Evolutionary conservation across 2,888 invertebrate genomes (phyloP), one percentile per base, ranked within the genome.

Genomic region (Phyto melanocephala): DNA sequence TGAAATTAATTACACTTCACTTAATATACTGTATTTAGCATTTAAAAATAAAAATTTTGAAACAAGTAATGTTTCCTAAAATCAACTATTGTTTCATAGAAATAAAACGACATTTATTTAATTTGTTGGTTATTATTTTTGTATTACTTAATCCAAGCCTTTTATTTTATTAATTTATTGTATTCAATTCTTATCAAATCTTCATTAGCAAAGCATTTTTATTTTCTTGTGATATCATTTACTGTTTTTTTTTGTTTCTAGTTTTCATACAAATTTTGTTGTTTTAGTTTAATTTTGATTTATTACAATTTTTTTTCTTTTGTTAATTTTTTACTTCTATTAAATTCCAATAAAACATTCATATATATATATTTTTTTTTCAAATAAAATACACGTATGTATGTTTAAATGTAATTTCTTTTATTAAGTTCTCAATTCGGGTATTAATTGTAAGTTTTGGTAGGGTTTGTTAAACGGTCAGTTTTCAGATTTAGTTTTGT

Each of bases 261-360:
- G 28, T 28, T 58, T 67, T 71, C 33, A 74, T 80, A 72, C 74
- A 80, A 79, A 74, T 65, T 60, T 35, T 70, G n/a, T 70, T 45
- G 71, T 58, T 52, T 7, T 62, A 54, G 10, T 42, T 37, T 35
- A 33, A 67, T 80, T 80, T 72, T 74, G 67, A 60, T 74, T 80
- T 62, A 35, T 60, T 78, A 62, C 40, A 74, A 67, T 58, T 47
- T 24, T 42, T 33, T 62, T 40, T 7, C 6, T 28, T 28, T 28
- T 50, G 24, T 47, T 35, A 5, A 13, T 37, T 58, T 37, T 20
- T 33, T 70, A 8, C 5, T 42, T 50, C 24, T 20, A 2, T 56
- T 45, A 56, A 35, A 72, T 70, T 65, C 54, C 65, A 75, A 75
- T 75, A 50, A 67, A 76, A 76, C 75, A 67, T 58, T 20, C 15